phyloP scores from a whole-genome alignment of 2,888 invertebrate genomes.

The Melipona beecheii region DNA sequence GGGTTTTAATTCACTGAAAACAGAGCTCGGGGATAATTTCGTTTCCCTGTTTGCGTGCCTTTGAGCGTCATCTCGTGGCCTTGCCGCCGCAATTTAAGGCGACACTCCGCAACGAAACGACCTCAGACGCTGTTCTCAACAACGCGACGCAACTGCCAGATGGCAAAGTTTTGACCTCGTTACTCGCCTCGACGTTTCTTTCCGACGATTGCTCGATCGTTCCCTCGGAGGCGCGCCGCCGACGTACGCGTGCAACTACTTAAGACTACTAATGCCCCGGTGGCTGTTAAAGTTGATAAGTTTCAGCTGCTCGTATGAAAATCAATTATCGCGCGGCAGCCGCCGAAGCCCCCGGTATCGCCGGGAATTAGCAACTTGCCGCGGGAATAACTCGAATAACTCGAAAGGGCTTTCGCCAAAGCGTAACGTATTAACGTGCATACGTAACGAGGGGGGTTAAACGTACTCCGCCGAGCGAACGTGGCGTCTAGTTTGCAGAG shows the following conservation, averaged over 20 bases:
- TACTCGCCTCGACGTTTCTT: neutral
- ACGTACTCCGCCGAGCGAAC: conserved; percentile 7
- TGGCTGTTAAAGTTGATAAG: conserved; percentile 55
- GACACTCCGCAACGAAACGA: neutral
- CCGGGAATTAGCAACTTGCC: conserved; percentile 44
- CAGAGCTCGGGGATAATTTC: conserved; percentile 24
- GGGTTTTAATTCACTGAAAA: conserved; percentile 68
- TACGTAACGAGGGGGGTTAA: conserved; percentile 6
- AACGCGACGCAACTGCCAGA: neutral
- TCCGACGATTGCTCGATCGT: neutral
- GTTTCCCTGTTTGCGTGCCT: conserved; percentile 9
- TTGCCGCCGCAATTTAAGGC: too few relatives aligned
- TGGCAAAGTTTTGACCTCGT: neutral
- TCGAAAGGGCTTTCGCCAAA: conserved; percentile 7
- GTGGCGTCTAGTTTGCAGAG: neutral
- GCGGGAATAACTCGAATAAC: conserved; percentile 42
- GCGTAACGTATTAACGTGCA: conserved; percentile 42
- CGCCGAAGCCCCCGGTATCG: conserved; percentile 16
- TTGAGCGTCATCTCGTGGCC: neutral
- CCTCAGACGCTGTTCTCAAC: neutral
- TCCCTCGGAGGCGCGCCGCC: neutral
- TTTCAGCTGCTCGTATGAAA: conserved; percentile 41
- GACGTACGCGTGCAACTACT: conserved; percentile 34
- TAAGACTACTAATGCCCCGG: conserved; percentile 34
- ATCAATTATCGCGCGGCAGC: conserved; percentile 44